Base-by-base conservation (phyloP, 2,888 invertebrate species). In the Drosophila koepferae region DNA sequence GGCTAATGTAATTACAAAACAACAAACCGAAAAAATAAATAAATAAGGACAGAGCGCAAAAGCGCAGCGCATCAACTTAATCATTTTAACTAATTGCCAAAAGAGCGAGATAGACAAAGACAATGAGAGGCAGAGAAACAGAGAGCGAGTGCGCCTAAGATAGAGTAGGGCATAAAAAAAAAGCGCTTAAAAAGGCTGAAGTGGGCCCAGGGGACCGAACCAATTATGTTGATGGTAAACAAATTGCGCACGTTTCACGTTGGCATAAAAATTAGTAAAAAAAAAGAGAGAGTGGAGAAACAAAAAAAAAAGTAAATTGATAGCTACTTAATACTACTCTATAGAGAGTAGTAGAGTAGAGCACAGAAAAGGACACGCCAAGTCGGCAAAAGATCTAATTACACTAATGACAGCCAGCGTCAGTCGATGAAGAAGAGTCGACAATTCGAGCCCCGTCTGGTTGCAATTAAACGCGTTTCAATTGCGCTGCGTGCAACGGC, bases 221-320 rank as follows among this genome's bases (percentile, higher is more conserved):
- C 87, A 92, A 92, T 92, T 92, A 92, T 89, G 90, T 81, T 91
- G 92, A 91, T 92, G 90, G 91, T 91, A 91, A 91, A 92, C 91
- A 92, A 91, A 92, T 91, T 92, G 92, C 92, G 83, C 89, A 91
- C 89, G 91, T 92, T 86, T 66, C 83, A 69, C 83, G 70, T 70
- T 72, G 89, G 86, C 84, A 85, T 86, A 78, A 89, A 90, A 86
- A 85, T 90, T 90, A 86, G 85, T 89, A 64, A 41, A 58, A 66
- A 65, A 20, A 16, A 4, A 18, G 6, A 54, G 40, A 40, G 40
- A 38, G 36, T 4, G 41, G 3, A 12, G 20, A n/a, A n/a, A n/a
- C n/a, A n/a, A n/a, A n/a, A 55, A 65, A 59, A 58, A 56, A 9
- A 61, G 75, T 54, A 54, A 77, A 81, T 72, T 77, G 61, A 62